Conservation (phyloP, 2,797 vertebrate genomes). For the Macropus fuliginosus region DNA sequence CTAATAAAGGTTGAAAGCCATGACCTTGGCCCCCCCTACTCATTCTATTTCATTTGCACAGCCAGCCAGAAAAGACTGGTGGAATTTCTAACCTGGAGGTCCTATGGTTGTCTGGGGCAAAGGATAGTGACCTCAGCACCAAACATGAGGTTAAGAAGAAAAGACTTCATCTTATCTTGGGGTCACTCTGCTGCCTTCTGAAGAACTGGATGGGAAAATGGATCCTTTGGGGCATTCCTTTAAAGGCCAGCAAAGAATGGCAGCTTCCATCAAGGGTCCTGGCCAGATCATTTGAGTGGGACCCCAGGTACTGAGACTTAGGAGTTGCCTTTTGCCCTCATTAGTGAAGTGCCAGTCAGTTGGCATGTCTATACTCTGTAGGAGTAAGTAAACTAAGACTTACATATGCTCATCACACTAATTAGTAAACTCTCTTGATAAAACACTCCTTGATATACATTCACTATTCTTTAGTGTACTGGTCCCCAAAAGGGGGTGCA, state of each 20-base stretch:
- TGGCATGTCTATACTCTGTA: neutral
- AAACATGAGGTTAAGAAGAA: neutral
- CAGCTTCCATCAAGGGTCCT: neutral
- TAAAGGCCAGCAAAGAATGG: neutral
- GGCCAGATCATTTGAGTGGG: neutral
- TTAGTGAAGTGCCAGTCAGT: neutral
- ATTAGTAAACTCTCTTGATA: neutral
- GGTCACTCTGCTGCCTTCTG: neutral
- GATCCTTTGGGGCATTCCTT: neutral
- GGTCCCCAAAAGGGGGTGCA: neutral
- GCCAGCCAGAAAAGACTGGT: neutral
- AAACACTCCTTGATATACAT: neutral
- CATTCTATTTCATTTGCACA: neutral
- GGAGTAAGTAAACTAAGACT: neutral
- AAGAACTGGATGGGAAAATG: neutral
- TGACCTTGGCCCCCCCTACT: neutral
- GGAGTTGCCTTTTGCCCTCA: neutral
- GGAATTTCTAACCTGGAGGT: neutral
- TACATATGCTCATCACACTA: neutral
- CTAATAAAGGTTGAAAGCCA: neutral
- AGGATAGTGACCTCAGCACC: neutral
- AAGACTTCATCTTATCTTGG: neutral
- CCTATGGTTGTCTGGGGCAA: neutral
- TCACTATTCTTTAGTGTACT: neutral
- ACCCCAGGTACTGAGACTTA: neutral